These are phyloP conservation scores for Trogon melanurus DNA, from an alignment of 2,113 vertebrate species.

Conservation along the genomic window DNA sequence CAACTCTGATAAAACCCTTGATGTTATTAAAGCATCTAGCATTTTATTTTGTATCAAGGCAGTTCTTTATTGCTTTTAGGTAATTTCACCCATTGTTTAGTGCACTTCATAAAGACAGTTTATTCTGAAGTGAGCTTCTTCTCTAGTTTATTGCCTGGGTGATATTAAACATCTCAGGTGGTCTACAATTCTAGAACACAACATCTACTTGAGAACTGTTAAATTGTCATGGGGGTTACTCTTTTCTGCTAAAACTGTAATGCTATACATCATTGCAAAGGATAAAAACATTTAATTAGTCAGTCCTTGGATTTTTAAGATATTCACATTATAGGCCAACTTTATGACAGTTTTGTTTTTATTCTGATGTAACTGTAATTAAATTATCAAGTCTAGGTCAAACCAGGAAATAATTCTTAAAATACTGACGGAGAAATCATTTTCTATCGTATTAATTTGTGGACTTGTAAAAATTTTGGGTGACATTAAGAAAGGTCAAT, in stretches of 20 bases:
- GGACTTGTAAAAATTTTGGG: background rate
- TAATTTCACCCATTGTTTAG: background rate
- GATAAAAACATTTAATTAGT: background rate
- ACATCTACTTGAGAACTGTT: background rate
- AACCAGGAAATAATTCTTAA: constrained; percentile 26
- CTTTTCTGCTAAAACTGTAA: background rate
- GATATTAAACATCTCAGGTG: background rate
- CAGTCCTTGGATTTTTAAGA: background rate
- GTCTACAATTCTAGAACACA: background rate
- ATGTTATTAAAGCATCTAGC: background rate
- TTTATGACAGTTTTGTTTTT: constrained; percentile 16
- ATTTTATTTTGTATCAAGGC: background rate
- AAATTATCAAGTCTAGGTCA: background rate
- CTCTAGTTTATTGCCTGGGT: background rate
- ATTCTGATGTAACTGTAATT: constrained; percentile 34
- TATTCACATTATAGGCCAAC: background rate
- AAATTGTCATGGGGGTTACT: background rate
- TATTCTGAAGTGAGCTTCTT: background rate
- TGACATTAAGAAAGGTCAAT: background rate
- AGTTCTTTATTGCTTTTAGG: background rate
- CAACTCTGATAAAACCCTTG: background rate
- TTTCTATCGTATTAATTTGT: background rate
- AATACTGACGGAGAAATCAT: background rate
- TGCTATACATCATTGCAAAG: background rate
- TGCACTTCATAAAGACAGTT: background rate